Evolutionary conservation across 2,888 invertebrate species (phyloP).

Genomic region (Pilophorus perplexus): DNA sequence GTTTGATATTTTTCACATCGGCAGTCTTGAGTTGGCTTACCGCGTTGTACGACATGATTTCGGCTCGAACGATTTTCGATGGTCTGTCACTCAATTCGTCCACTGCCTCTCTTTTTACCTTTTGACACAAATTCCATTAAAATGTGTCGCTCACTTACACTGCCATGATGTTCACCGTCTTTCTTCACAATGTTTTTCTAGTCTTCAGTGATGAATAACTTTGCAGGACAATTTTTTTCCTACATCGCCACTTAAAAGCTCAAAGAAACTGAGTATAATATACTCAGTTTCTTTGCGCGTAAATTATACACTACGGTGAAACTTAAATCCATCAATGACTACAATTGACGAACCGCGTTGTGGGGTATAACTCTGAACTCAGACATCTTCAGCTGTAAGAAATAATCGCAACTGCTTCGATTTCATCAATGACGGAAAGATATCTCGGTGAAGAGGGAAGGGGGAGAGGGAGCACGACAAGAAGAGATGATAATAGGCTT

Average conservation of each 20-base stretch:
- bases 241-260: not conserved
- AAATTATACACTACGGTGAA: not conserved
- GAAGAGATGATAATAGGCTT: too few species aligned
- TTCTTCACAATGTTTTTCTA: not conserved
- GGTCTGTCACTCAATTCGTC: not conserved
- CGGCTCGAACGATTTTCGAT: not conserved
- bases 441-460: not conserved
- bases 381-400: not conserved
- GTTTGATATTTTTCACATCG: conserved; percentile 5
- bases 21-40: not conserved
- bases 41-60: not conserved
- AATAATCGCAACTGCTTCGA: not conserved
- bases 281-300: not conserved
- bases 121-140: not conserved
- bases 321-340: too few species aligned
- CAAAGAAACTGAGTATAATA: not conserved
- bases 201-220: not conserved
- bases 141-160: not conserved
- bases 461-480: too few species aligned
- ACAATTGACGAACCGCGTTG: not conserved
- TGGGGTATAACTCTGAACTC: not conserved
- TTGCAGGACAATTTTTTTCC: not conserved
- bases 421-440: not conserved
- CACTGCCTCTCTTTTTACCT: not conserved
- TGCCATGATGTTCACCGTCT: not conserved